These are phyloP conservation scores for Eledona agricola DNA, from an alignment of 2,888 invertebrate species.

Conservation along the genomic window DNA sequence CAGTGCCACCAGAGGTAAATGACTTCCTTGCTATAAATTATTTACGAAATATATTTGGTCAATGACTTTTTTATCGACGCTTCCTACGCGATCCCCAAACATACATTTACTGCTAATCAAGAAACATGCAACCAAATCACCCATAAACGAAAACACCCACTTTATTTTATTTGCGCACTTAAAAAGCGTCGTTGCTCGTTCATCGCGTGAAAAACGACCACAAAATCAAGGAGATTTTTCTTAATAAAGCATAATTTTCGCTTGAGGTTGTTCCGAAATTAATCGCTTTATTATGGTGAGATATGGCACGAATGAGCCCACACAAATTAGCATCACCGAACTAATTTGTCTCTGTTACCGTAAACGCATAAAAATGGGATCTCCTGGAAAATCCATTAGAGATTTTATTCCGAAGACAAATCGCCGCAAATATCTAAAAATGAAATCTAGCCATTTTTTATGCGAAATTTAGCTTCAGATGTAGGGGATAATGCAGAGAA, in stretches of 20 bases:
- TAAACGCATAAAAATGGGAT: conserved; percentile 17
- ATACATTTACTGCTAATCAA: neutral
- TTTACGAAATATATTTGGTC: conserved; percentile 9
- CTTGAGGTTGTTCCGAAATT: conserved; percentile 11
- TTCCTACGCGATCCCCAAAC: neutral
- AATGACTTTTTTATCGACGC: neutral
- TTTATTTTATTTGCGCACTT: conserved; percentile 3
- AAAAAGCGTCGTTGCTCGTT: too few species aligned
- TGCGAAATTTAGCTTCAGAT: conserved; percentile 10
- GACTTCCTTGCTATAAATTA: conserved; percentile 13
- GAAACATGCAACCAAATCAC: neutral
- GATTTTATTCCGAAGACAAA: conserved; percentile 6
- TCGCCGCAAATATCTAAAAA: conserved; percentile 2
- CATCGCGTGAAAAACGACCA: conserved; percentile 4
- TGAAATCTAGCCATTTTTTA: conserved; percentile 5
- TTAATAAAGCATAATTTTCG: conserved; percentile 2
- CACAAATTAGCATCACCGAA: conserved; percentile 11
- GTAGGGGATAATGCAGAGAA: conserved; percentile 5
- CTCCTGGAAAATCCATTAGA: conserved; percentile 13
- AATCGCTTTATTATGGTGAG: conserved; percentile 16
- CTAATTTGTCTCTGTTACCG: conserved; percentile 24
- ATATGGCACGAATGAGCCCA: conserved; percentile 1
- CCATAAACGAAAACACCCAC: neutral
- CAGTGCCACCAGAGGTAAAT: conserved; percentile 17
- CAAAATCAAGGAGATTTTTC: conserved; percentile 8